Evolutionary conservation across 2,113 vertebrate genomes (phyloP).

Genomic region (Bombycilla garrulus): DNA sequence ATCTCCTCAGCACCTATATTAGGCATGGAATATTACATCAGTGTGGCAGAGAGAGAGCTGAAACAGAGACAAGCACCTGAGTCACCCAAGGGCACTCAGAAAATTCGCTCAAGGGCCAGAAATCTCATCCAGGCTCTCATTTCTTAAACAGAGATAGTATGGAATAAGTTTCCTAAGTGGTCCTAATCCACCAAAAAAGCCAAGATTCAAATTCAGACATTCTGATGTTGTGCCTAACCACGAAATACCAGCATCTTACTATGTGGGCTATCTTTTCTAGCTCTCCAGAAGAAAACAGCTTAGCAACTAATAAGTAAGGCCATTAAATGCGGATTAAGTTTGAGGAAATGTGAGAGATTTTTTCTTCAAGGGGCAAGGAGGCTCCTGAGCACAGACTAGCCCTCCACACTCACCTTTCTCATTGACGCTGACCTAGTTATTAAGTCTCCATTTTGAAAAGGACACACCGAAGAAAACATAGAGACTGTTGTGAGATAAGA

Average conservation of each 20-base stretch:
- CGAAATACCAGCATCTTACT: not conserved
- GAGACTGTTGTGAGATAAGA: not conserved
- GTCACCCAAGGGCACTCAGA: conserved; percentile 17
- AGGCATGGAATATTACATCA: conserved; percentile 29
- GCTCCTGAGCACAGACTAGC: not conserved
- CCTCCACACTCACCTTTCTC: not conserved
- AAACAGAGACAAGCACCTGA: conserved; percentile 9
- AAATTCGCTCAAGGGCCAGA: not conserved
- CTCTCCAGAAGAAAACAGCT: not conserved
- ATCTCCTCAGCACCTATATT: not conserved
- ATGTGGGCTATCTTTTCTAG: not conserved
- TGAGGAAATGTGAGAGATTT: not conserved
- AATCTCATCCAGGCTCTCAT: not conserved
- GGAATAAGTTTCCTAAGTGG: not conserved
- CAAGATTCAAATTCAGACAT: not conserved
- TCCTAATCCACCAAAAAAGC: not conserved
- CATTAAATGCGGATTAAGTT: not conserved
- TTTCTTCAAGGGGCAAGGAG: not conserved
- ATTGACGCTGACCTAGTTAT: not conserved
- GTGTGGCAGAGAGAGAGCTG: not conserved
- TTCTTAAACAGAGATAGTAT: not conserved
- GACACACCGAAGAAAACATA: not conserved
- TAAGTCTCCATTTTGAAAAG: conserved; percentile 15
- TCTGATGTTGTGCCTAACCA: not conserved
- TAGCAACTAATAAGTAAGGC: not conserved